Conservation (phyloP, 2,113 vertebrate species). For the Rhabdornis inornatus region DNA sequence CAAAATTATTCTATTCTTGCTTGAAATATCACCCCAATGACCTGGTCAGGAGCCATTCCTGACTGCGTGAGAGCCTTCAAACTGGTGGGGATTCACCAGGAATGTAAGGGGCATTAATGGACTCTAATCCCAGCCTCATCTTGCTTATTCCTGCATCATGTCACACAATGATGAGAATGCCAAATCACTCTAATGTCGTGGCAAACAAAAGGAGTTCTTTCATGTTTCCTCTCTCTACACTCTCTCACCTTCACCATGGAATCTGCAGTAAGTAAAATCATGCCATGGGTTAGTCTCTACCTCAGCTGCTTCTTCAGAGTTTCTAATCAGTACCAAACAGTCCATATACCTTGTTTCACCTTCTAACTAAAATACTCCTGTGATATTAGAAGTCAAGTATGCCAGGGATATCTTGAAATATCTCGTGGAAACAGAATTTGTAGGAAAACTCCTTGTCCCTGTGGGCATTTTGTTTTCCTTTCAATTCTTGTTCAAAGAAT, state of each 20-base stretch:
- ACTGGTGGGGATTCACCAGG: not conserved
- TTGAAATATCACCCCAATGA: not conserved
- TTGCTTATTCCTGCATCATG: not conserved
- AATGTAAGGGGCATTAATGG: not conserved
- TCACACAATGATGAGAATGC: not conserved
- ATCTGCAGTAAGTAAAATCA: not conserved
- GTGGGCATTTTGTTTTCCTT: not conserved
- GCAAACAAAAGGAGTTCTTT: not conserved
- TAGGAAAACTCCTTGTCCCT: not conserved
- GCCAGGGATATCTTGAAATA: not conserved
- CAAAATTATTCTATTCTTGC: conserved; percentile 3
- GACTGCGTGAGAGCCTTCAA: not conserved
- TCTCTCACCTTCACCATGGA: not conserved
- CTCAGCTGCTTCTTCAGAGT: not conserved
- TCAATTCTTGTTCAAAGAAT: not conserved
- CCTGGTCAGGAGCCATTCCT: not conserved
- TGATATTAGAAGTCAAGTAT: not conserved
- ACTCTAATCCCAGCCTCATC: not conserved
- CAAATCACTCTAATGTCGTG: not conserved
- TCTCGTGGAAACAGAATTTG: not conserved
- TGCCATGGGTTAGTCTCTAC: not conserved
- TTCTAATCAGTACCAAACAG: not conserved
- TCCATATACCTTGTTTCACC: not conserved
- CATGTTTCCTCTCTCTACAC: not conserved
- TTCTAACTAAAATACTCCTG: not conserved